Conservation (phyloP, 2,888 invertebrate species). For the Anorthoa munda region DNA sequence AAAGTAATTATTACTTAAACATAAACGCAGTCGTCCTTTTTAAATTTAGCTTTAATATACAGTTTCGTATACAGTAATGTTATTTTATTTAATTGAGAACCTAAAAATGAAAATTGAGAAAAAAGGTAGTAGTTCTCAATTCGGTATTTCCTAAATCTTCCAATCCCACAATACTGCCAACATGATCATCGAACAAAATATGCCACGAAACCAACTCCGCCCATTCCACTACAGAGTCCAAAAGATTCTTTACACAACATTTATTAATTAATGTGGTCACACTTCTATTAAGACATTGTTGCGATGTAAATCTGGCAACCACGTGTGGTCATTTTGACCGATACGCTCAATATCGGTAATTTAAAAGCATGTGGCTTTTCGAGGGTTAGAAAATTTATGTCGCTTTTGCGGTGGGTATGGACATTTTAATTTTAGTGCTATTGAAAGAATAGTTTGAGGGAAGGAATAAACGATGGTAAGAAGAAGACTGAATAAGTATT, state of each 20-base stretch:
- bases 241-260: slow-evolving; percentile 74
- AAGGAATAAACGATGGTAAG: not conserved
- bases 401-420: slow-evolving; percentile 12
- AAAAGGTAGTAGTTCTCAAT: too few species aligned
- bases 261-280: slow-evolving; percentile 75
- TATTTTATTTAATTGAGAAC: too few species aligned
- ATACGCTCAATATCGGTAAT: slow-evolving; percentile 74
- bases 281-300: slow-evolving; percentile 73
- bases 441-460: not conserved
- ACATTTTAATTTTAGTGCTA: slow-evolving; percentile 37
- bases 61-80: too few species aligned
- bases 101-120: too few species aligned
- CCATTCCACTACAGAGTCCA: slow-evolving; percentile 48
- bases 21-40: not conserved
- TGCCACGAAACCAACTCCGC: slow-evolving; percentile 44
- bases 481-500: too few species aligned
- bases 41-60: not conserved
- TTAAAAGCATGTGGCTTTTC: slow-evolving; percentile 67
- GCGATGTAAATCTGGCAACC: slow-evolving; percentile 76
- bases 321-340: slow-evolving; percentile 80
- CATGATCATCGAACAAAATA: slow-evolving; percentile 57
- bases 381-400: slow-evolving; percentile 69
- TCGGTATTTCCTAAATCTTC: too few species aligned
- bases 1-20: not conserved
- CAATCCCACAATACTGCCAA: not conserved